Percentiles rank a stretch among this genome's conserved stretches.
Evolutionary conservation across 2,888 invertebrate species (phyloP).

Genomic region (Carpatolechia fugitivella): DNA sequence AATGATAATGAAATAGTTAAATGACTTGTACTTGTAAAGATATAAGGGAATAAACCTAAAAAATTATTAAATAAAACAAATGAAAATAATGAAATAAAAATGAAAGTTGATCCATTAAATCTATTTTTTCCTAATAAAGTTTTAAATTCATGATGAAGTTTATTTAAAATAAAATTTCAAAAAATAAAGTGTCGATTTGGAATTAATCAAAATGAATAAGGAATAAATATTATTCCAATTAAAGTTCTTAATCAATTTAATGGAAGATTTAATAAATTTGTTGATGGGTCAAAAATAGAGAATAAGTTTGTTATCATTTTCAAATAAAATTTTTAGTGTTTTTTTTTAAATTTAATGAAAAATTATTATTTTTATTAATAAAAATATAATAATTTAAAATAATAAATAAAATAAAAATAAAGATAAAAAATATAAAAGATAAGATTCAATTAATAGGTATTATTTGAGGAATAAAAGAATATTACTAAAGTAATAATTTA

Average conservation of each 20-base stretch:
- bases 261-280: conserved; percentile 69
- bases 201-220: conserved; percentile 74
- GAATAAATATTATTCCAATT: conserved; percentile 72
- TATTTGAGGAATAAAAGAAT: conserved; percentile 85
- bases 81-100: conserved; percentile 78
- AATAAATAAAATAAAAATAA: conserved; percentile 47
- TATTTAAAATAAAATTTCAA: conserved; percentile 67
- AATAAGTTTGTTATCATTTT: conserved; percentile 85
- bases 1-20: conserved; percentile 78
- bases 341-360: conserved; percentile 39
- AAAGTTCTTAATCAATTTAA: conserved; percentile 81
- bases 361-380: conserved; percentile 76
- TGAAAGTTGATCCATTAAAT: conserved; percentile 70
- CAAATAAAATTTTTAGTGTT: conserved; percentile 52
- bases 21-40: conserved; percentile 85
- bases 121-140: conserved; percentile 65
- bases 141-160: conserved; percentile 79
- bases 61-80: conserved; percentile 84
- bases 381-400: conserved; percentile 40
- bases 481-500: conserved; percentile 79
- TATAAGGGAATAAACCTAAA: conserved; percentile 84
- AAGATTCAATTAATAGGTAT: conserved; percentile 79
- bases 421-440: conserved; percentile 58
- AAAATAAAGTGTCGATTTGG: conserved; percentile 72
- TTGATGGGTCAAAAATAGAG: conserved; percentile 82